These are phyloP conservation scores for Drosophila bocki DNA, from an alignment of 1,140 invertebrate genomes.

Conservation along the genomic window DNA sequence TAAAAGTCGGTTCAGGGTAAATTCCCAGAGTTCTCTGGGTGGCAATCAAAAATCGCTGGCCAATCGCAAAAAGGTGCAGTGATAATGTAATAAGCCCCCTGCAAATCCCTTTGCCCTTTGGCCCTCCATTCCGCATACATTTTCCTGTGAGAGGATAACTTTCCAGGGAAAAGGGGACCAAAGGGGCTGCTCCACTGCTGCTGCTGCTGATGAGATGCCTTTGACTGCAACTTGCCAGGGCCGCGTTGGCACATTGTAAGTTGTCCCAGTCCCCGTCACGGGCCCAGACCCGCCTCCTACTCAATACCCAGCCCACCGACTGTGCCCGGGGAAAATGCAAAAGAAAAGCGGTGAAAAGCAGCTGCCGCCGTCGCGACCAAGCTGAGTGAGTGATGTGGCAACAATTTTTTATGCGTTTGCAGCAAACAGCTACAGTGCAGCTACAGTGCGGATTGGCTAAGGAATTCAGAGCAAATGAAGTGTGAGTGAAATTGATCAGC, in stretches of 20 bases:
- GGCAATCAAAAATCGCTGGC: conserved; percentile 45
- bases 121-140: conserved; percentile 10
- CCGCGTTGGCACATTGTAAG: conserved; percentile 49
- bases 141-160: conserved; percentile 15
- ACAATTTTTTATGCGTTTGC: conserved; percentile 57
- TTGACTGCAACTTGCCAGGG: conserved; percentile 47
- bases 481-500: neutral
- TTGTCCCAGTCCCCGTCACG: conserved; percentile 13
- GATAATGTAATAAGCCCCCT: conserved; percentile 49
- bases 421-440: conserved; percentile 16
- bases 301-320: conserved; percentile 7
- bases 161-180: neutral
- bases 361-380: conserved; percentile 47
- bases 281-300: conserved; percentile 4
- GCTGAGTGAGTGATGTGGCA: conserved; percentile 61
- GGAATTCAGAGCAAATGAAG: conserved; percentile 3
- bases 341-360: conserved; percentile 50
- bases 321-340: conserved; percentile 36
- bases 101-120: conserved; percentile 7
- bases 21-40: conserved; percentile 4
- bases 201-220: conserved; percentile 49
- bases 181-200: neutral
- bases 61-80: conserved; percentile 43
- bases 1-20: conserved; percentile 26
- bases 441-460: conserved; percentile 29